Base-by-base conservation (phyloP, 2,888 invertebrate species). In the Microctonus hyperodae region DNA sequence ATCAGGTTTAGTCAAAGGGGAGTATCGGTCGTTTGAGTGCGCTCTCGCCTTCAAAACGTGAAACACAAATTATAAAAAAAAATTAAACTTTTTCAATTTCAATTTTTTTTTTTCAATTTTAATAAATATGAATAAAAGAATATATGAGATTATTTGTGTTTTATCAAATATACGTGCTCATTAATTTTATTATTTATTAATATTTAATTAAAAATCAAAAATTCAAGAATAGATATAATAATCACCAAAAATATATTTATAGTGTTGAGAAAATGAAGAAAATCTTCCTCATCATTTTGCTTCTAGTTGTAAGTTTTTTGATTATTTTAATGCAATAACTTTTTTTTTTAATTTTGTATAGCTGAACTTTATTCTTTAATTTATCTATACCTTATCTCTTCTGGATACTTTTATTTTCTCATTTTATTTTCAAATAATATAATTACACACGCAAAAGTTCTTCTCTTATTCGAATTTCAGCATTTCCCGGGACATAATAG, bases 251-350 rank as follows among this genome's bases (percentile, higher is more conserved):
- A 11, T 10, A 51, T 23, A 25, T 51, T 5, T 13, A 2, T 13
- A 25, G 5, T 51, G 22, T n/a, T 23, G 51, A 31, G 10, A 28
- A 33, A 55, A 31, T 16, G 25, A 28, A n/a, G 55, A 44, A 20
- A 44, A 44, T 9, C 16, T n/a, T 16, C n/a, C 23, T 51, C 28
- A 55, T 55, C n/a, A 33, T 55, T 33, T 16, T 55, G 1, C 2
- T 33, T 55, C 33, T 55, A 0, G 31, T 9, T n/a, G 55, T 55
- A 55, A 55, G 55, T 55, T 28, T n/a, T 55, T n/a, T 28, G 25
- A 16, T 44, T 44, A 1, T 44, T 9, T 6, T 16, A 1, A 16
- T 44, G 5, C 13, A 44, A n/a, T n/a, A 7, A 13, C 37, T 13
- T 16, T 44, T 40, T 2, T 1, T 20, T 1, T 20, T 1, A 16